A percentile compares a stretch with the other conserved stretches of the same genome.
These are phyloP conservation scores for Osmerus eperlanus DNA, from an alignment of 2,113 vertebrate genomes.

Conservation along the genomic window DNA sequence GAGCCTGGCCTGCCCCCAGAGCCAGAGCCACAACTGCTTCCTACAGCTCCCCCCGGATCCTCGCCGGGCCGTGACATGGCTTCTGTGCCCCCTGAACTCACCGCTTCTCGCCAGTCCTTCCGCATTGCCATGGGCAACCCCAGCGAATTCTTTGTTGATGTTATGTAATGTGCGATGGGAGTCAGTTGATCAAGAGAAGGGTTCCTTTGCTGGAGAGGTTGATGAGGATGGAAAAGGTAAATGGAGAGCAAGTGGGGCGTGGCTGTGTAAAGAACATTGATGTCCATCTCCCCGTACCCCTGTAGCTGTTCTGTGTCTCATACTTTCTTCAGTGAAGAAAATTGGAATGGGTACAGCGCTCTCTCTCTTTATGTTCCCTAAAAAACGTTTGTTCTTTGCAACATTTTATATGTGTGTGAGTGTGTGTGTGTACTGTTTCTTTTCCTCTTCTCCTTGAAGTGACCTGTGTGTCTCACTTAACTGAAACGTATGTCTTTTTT, in stretches of 20 bases:
- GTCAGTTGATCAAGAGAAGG: not conserved
- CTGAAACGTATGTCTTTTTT: too few relatives aligned
- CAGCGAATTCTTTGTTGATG: conserved; percentile 96
- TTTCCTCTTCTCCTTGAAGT: not conserved
- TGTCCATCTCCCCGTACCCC: conserved; percentile 5
- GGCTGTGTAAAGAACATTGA: not conserved
- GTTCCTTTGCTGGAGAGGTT: not conserved
- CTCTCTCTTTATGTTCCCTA: conserved; percentile 8
- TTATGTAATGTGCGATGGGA: conserved; percentile 78
- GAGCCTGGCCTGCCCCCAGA: conserved; percentile 69
- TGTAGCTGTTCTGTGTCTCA: conserved; percentile 33
- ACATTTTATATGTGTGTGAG: not conserved
- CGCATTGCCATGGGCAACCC: conserved; percentile 94
- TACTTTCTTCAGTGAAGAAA: conserved; percentile 66
- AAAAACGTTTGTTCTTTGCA: conserved; percentile 9
- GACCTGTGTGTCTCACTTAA: not conserved
- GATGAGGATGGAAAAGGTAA: conserved; percentile 3
- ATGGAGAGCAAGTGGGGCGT: not conserved
- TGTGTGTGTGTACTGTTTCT: not conserved
- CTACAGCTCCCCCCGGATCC: conserved; percentile 72
- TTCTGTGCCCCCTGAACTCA: conserved; percentile 86
- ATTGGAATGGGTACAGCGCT: conserved; percentile 25
- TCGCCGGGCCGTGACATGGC: conserved; percentile 78
- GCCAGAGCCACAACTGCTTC: conserved; percentile 61
- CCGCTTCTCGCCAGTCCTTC: conserved; percentile 91